Conservation (phyloP, 2,797 vertebrate species). For the Taeniopygia guttata region DNA sequence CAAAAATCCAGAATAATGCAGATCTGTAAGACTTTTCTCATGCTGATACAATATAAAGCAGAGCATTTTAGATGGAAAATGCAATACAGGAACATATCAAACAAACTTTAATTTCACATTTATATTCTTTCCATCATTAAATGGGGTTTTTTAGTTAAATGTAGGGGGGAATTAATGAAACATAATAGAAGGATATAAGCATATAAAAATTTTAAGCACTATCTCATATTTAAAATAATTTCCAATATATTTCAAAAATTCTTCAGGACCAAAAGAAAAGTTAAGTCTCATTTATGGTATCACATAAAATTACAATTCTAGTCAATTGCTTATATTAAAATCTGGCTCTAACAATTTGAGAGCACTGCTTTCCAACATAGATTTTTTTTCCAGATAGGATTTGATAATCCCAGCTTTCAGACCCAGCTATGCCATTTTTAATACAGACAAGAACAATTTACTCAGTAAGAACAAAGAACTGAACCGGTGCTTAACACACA, state of each 20-base stretch:
- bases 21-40: background rate
- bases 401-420: background rate
- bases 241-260: background rate
- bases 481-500: background rate
- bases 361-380: background rate
- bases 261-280: background rate
- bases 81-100: background rate
- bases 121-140: background rate
- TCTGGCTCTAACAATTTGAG: background rate
- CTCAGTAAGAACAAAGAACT: slow-evolving; percentile 33
- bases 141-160: accelerated
- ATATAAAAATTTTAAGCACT: background rate
- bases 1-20: background rate
- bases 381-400: background rate
- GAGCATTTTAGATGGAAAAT: background rate
- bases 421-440: background rate
- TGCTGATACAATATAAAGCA: background rate
- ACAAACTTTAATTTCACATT: background rate
- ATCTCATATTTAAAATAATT: background rate
- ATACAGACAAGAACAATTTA: slow-evolving; percentile 4
- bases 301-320: background rate
- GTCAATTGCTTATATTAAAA: background rate
- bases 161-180: background rate
- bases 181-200: background rate
- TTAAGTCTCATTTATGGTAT: background rate